phyloP scores from a whole-genome alignment of 2,888 invertebrate genomes.

The Trypoxylon attenuatum region DNA sequence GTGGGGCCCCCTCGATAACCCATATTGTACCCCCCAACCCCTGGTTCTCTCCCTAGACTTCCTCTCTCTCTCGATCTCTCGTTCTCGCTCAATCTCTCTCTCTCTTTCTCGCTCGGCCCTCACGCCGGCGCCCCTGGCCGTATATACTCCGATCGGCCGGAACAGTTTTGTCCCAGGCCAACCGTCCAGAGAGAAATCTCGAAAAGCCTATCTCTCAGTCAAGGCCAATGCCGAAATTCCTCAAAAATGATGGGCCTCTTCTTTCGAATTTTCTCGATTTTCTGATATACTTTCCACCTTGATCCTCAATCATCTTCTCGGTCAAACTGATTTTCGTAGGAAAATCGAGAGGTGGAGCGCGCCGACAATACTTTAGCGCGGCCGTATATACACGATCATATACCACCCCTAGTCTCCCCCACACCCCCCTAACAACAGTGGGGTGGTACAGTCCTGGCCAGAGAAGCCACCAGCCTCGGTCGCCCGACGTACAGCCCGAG shows the following conservation, averaged over 20 bases:
- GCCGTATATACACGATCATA: constrained; percentile 74
- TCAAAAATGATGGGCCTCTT: constrained; percentile 67
- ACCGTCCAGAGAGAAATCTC: constrained; percentile 67
- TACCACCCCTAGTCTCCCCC: constrained; percentile 74
- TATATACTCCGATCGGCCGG: constrained; percentile 72
- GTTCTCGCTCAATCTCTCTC: too few species aligned
- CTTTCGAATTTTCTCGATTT: constrained; percentile 62
- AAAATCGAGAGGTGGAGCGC: constrained; percentile 72
- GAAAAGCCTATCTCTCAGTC: constrained; percentile 40
- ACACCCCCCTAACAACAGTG: constrained; percentile 72
- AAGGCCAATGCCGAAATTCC: constrained; percentile 57
- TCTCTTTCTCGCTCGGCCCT: too few species aligned
- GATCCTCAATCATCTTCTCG: constrained; percentile 27
- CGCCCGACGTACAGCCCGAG: too few species aligned
- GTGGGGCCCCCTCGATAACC: constrained; percentile 74
- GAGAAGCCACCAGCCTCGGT: constrained; percentile 65
- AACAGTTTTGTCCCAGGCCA: constrained; percentile 69
- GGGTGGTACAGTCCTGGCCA: constrained; percentile 73
- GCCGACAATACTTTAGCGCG: constrained; percentile 72
- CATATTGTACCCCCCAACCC: constrained; percentile 72
- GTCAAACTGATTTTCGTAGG: constrained; percentile 61
- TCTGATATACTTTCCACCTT: constrained; percentile 51
- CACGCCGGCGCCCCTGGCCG: constrained; percentile 71
- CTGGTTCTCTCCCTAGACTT: constrained; percentile 52
- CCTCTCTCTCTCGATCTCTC: constrained; percentile 66